Conservation (phyloP, 1,140 invertebrate species). For the Aphelenchoides besseyi region DNA sequence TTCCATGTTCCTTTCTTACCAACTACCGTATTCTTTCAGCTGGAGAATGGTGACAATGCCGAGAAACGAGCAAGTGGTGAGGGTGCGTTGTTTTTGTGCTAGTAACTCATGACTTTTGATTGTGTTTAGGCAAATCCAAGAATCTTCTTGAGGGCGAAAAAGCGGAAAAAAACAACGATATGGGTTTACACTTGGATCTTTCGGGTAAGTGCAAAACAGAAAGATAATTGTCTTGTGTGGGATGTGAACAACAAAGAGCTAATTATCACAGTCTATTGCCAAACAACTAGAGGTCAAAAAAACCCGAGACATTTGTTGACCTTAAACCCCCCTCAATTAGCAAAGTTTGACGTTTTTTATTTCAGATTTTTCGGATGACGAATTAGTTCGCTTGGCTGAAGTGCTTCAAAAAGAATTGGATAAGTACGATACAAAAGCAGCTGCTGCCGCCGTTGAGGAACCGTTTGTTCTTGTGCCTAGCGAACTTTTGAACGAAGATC, state of each 20-base stretch:
- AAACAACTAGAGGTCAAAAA: not conserved
- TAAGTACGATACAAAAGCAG: not conserved
- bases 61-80: too few relatives aligned
- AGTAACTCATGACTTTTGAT: too few relatives aligned
- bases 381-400: constrained; percentile 3
- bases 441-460: not conserved
- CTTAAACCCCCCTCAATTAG: not conserved
- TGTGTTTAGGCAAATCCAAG: not conserved
- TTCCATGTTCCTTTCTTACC: not conserved
- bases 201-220: not conserved
- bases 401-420: not conserved
- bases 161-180: not conserved
- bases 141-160: constrained; percentile 2
- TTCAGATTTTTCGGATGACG: constrained; percentile 10
- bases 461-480: not conserved
- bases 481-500: not conserved
- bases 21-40: constrained; percentile 3
- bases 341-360: not conserved
- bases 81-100: too few relatives aligned
- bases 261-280: too few relatives aligned
- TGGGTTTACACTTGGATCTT: not conserved
- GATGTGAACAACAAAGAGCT: too few relatives aligned
- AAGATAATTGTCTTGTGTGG: not conserved
- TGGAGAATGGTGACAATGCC: not conserved
- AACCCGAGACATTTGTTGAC: not conserved